Conservation (phyloP, 2,797 vertebrate genomes). For the Nannoperca australis region DNA sequence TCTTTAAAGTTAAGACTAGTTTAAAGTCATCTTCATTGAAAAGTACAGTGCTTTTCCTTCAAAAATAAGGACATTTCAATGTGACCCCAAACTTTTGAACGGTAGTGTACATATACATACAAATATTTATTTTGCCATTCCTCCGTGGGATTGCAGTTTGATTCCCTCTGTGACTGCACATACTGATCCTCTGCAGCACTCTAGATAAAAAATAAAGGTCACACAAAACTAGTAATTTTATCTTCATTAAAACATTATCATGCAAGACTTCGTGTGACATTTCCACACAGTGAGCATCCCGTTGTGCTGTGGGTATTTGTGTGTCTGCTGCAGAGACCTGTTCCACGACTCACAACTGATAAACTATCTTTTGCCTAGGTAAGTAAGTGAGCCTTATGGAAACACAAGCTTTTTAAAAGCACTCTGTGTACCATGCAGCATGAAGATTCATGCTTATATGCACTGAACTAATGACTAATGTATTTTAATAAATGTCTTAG, state of each 20-base stretch:
- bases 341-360: slow-evolving; percentile 19
- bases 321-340: slow-evolving; percentile 33
- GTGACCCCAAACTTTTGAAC: no score
- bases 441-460: not conserved
- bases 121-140: no score
- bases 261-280: slow-evolving; percentile 57
- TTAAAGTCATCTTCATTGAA: no score
- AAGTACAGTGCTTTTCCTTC: no score
- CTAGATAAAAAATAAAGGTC: slow-evolving; percentile 49
- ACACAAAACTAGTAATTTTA: slow-evolving; percentile 43
- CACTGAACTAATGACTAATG: not conserved
- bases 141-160: not conserved
- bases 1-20: no score
- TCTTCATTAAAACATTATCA: slow-evolving; percentile 62
- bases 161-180: not conserved
- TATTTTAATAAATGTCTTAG: not conserved
- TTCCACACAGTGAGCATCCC: slow-evolving; percentile 38
- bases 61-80: no score
- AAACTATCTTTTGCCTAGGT: slow-evolving; percentile 26
- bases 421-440: not conserved
- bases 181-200: slow-evolving; percentile 16
- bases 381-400: slow-evolving; percentile 12
- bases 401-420: not conserved
- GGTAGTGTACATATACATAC: no score
- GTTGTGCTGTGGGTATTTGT: slow-evolving; percentile 32